Evolutionary conservation across 2,888 invertebrate species (phyloP), one percentile per base, ranked within the genome.

Genomic region (Clusia tigrina): DNA sequence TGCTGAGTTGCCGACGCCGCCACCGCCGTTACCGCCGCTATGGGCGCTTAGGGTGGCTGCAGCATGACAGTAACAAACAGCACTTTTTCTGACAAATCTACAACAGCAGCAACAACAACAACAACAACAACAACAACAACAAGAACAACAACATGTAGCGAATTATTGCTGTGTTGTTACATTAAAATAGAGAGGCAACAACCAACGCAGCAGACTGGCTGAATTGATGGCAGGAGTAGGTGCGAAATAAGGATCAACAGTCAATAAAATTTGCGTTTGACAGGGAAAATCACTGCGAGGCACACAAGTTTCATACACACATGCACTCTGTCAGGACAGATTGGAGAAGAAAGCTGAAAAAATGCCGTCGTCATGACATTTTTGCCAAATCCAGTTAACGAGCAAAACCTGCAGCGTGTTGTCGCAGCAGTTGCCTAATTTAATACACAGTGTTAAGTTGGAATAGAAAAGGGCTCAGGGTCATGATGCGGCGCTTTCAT

Each of bases 231-330:
- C 20, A 20, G 48, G 22, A 15, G 48, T 6, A 3, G 15, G 20
- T 48, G 48, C 18, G 9, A 42, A 42, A n/a, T 42, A 15, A 15
- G 42, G 24, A 54, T 54, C 66, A 66, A 65, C 67, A 70, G 66
- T 68, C 65, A 68, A 70, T 70, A 68, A 70, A 67, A 69, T 65
- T n/a, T 70, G 65, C 65, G 65, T 67, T 69, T 68, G 68, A 70
- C 67, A 63, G 65, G 66, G 58, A 62, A 67, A 65, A 70, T 69
- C 68, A 53, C 23, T 25, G 18, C 42, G 42, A 42, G 24, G 17
- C 53, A 48, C 6, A 32, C 32, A 9, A 6, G 32, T 32, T 12
- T 32, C 32, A 12, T 9, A 32, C 6, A n/a, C n/a, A n/a, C n/a
- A 32, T 9, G 12, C 32, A 32, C 12, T 32, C 12, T 32, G 32